Evolutionary conservation across 2,888 invertebrate species (phyloP), one percentile per base, ranked within the genome.

Genomic region (Scrobipalpa atriplicella): DNA sequence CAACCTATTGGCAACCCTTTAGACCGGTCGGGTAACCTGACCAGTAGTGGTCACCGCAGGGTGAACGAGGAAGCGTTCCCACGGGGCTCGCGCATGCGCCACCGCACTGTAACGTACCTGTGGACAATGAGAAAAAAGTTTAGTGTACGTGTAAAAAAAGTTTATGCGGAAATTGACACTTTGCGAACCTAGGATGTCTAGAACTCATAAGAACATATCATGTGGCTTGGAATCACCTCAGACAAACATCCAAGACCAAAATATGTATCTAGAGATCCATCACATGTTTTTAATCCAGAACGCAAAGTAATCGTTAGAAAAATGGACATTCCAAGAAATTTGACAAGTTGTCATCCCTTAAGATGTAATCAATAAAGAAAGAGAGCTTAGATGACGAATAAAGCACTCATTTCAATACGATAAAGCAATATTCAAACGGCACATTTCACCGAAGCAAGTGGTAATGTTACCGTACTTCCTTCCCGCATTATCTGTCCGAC

Each of bases 401-500:
- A 8, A 3, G 47, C 47, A 47, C 16, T 6, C n/a, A 47, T n/a
- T 47, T 16, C n/a, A 3, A n/a, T 29, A 21, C 41, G 61, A 61
- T 61, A 61, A 61, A 16, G 61, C 39, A 41, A 61, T 61, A 41
- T 61, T 18, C 18, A 41, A 11, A 61, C 38, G 29, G 1, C 39
- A 19, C 11, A n/a, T 19, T 21, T 61, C 41, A 5, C 18, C 61
- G 39, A 65, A 63, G 61, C 61, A 61, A 29, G 61, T 61, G 64
- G 38, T 69, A 67, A 66, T 67, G 65, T 36, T 67, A 29, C 68
- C 66, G 68, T 70, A 75, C 78, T 83, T 81, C 81, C 81, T 78
- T 75, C 77, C 78, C 76, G 72, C 75, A 76, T 75, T 80, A 80
- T 80, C 77, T 77, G 75, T 75, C 78, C 74, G 76, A 75, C 71